These are phyloP conservation scores for Myopa tessellatipennis DNA, from an alignment of 2,888 invertebrate species.

Conservation along the genomic window DNA sequence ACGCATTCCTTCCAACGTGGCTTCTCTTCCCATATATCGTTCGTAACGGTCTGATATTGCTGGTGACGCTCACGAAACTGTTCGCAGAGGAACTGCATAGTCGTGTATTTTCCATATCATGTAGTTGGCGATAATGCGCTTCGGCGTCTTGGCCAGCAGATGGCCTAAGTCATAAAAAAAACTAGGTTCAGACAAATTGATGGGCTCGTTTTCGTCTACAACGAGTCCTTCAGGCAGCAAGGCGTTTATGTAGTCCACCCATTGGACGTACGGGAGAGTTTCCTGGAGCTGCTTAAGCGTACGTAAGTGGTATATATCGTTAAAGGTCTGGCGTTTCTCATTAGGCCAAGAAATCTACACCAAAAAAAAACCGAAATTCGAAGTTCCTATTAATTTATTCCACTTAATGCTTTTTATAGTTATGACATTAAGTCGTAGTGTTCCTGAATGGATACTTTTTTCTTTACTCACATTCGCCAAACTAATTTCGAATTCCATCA, in stretches of 20 bases:
- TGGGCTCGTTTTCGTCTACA: slow-evolving; percentile 77
- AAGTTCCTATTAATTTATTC: neutral
- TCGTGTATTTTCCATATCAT: slow-evolving; percentile 91
- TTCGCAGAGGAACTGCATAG: slow-evolving; percentile 82
- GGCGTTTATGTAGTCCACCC: slow-evolving; percentile 82
- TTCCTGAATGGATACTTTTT: neutral
- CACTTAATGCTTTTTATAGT: neutral
- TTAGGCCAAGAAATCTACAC: slow-evolving; percentile 85
- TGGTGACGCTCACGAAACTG: slow-evolving; percentile 82
- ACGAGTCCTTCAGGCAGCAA: slow-evolving; percentile 76
- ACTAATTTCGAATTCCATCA: slow-evolving; percentile 88
- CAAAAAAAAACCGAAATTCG: neutral
- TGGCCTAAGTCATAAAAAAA: slow-evolving; percentile 81
- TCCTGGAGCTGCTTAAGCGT: slow-evolving; percentile 80
- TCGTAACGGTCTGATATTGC: slow-evolving; percentile 82
- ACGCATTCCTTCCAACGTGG: slow-evolving; percentile 93
- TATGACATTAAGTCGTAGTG: neutral
- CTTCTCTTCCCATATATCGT: slow-evolving; percentile 86
- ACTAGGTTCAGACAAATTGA: slow-evolving; percentile 87
- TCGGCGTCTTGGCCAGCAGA: slow-evolving; percentile 71
- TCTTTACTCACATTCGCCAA: slow-evolving; percentile 85
- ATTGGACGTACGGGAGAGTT: slow-evolving; percentile 74
- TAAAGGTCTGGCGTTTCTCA: slow-evolving; percentile 91
- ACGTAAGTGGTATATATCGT: slow-evolving; percentile 92
- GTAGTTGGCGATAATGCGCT: slow-evolving; percentile 85